Base-by-base conservation (phyloP, 2,797 vertebrate genomes). In the Melanotaenia boesemani region DNA sequence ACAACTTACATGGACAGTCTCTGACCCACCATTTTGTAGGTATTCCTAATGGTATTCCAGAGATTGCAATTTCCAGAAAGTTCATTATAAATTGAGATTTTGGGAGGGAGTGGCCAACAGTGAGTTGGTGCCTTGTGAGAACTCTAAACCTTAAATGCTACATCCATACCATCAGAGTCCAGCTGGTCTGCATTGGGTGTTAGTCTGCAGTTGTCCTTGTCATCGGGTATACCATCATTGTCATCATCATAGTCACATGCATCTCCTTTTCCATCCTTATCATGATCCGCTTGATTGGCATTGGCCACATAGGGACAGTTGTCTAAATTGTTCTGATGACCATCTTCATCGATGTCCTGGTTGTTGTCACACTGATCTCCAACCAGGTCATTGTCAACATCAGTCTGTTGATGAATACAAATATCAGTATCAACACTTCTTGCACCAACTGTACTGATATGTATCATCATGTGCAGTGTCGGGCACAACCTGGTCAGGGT, bases 301-400 rank as follows among this genome's bases (percentile, higher is more conserved):
- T 99, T 99, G 78, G 98, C 92, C 66, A 99, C 93, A 67, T 98
- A 99, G 7, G 98, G 98, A 71, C 98, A 99, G 85, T 99, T 99
- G 91, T 99, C 98, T 82, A 98, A 94, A 86, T 97, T 99, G 93
- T 99, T 99, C 92, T 99, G 98, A 91, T 99, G 96, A 1, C 98
- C 97, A 0, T 99, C 98, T 41, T 98, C 97, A 36, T 99, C 98
- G 2, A 99, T 97, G 90, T 99, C 98, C 67, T 99, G 96, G 63
- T 97, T 98, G 76, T 98, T 98, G 88, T 99, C 98, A 79, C 98
- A 99, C 78, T 97, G 95, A 79, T 99, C 97, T 67, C 98, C 98
- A 30, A 99, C 97, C 8, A 96, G 94, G 88, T 99, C 98, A 5
- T 97, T 98, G 92, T 99, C 98, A 48, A 89, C 61, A 58, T 99